A percentile compares a stretch with the other conserved stretches of the same genome.
phyloP scores from a whole-genome alignment of 2,888 invertebrate genomes.

The Mimumesa dahlbomi region DNA sequence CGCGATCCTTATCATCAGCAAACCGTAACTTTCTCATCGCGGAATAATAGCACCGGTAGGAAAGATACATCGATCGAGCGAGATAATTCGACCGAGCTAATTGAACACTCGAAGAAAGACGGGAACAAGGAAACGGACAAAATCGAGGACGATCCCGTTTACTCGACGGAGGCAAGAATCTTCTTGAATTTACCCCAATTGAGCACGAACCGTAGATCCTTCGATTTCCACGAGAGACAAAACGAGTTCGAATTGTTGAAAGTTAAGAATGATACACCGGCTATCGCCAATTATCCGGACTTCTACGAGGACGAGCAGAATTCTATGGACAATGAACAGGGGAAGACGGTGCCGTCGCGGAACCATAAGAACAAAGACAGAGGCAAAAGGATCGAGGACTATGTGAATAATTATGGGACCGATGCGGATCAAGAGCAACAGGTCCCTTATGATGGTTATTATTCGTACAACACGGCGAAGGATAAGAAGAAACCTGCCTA shows the following conservation, averaged over 20 bases:
- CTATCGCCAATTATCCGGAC: slow-evolving; percentile 74
- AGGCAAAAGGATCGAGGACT: slow-evolving; percentile 62
- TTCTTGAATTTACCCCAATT: slow-evolving; percentile 66
- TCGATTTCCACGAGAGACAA: slow-evolving; percentile 63
- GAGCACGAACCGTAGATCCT: slow-evolving; percentile 70
- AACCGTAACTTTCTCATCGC: not conserved
- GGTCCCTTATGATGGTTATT: slow-evolving; percentile 47
- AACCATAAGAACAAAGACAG: slow-evolving; percentile 13
- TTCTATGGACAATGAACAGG: slow-evolving; percentile 26
- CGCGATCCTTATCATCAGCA: too few relatives aligned
- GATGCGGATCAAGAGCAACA: too few relatives aligned
- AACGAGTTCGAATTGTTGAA: slow-evolving; percentile 77
- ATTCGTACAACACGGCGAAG: slow-evolving; percentile 36
- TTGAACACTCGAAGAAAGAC: not conserved
- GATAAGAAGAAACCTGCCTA: slow-evolving; percentile 44
- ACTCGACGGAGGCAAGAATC: slow-evolving; percentile 71
- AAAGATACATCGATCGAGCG: not conserved
- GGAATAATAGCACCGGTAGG: not conserved
- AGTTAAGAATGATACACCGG: slow-evolving; percentile 75
- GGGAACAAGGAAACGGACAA: not conserved
- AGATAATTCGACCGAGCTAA: not conserved
- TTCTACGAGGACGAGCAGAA: slow-evolving; percentile 69
- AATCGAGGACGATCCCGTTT: slow-evolving; percentile 66
- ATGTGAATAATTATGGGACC: slow-evolving; percentile 57
- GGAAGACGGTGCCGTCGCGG: not conserved